Evolutionary conservation across 2,888 invertebrate species (phyloP), one percentile per base, ranked within the genome.

Genomic region (Eueremaeus valkanovi): DNA sequence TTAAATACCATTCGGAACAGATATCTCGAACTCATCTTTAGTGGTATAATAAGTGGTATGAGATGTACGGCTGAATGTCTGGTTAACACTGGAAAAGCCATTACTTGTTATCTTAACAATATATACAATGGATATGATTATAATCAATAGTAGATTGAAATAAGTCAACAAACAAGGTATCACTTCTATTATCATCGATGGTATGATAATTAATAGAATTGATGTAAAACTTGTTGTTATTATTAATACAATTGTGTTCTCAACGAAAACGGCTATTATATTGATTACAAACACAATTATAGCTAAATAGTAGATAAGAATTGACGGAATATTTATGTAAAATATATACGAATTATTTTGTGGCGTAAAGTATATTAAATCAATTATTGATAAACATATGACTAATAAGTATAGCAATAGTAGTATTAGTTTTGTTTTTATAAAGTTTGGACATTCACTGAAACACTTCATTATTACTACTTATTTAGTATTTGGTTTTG

Each of bases 51-150:
- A 18, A n/a, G 3, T 33, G 3, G 63, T 63, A 27, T 29, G 16
- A 16, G 55, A 24, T n/a, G 21, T 68, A 13, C 6, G 24, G 11
- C 42, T 68, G n/a, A 66, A 66, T 11, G 3, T 1, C 21, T 42
- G n/a, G n/a, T 9, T 16, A 27, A n/a, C 16, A 42, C 5, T 42
- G 24, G 24, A 36, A 16, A 40, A 68, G 24, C 21, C 68, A 68
- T 68, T 68, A 21, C 42, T 42, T 5, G 36, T 3, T 1, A 68
- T 68, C 13, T 42, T 36, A 3, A 68, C 68, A 3, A 68, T 68
- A 68, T 68, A 68, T 21, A 68, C 24, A 27, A 68, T 68, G 3
- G 68, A 68, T n/a, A 36, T 24, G 24, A 68, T 68, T 13, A 68
- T 68, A 68, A 68, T 68, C 3, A 68, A 9, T 1, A 68, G 16